These are phyloP conservation scores for Trematomus loennbergii DNA, from an alignment of 2,113 vertebrate species.

Conservation along the genomic window DNA sequence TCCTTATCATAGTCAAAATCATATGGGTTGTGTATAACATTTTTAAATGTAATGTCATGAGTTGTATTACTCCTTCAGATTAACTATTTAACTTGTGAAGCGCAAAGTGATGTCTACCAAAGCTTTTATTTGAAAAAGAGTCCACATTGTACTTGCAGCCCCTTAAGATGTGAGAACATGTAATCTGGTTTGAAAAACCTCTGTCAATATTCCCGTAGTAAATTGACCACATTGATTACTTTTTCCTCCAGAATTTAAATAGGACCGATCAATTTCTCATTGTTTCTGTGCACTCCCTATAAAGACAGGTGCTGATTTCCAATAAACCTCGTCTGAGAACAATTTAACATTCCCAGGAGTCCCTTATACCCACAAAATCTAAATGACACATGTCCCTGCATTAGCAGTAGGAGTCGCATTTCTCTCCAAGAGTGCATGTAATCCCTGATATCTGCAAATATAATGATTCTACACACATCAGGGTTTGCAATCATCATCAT, in stretches of 20 bases:
- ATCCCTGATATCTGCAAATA: constrained; percentile 56
- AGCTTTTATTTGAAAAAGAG: neutral
- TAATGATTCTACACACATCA: constrained; percentile 44
- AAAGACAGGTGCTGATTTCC: constrained; percentile 50
- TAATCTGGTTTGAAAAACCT: neutral
- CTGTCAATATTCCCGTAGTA: constrained; percentile 27
- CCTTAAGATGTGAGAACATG: neutral
- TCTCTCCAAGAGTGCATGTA: constrained; percentile 30
- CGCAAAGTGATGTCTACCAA: neutral
- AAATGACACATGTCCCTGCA: constrained; percentile 45
- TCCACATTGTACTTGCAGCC: neutral
- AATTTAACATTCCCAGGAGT: constrained; percentile 11
- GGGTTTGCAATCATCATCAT: constrained; percentile 63
- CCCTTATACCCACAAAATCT: constrained; percentile 18
- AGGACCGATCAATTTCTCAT: constrained; percentile 25
- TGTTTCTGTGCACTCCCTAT: constrained; percentile 9
- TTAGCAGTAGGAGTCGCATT: constrained; percentile 46
- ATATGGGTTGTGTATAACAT: no score
- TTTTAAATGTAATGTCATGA: neutral
- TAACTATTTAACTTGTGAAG: constrained; percentile 2
- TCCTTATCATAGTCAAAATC: no score
- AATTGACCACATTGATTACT: constrained; percentile 10
- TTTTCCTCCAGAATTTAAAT: constrained; percentile 1
- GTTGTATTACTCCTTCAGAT: constrained; percentile 6
- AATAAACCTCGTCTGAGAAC: constrained; percentile 17